A percentile compares a stretch with the other conserved stretches of the same genome.
Conservation (phyloP, 2,797 vertebrate genomes). For the Harpagifer antarcticus region DNA sequence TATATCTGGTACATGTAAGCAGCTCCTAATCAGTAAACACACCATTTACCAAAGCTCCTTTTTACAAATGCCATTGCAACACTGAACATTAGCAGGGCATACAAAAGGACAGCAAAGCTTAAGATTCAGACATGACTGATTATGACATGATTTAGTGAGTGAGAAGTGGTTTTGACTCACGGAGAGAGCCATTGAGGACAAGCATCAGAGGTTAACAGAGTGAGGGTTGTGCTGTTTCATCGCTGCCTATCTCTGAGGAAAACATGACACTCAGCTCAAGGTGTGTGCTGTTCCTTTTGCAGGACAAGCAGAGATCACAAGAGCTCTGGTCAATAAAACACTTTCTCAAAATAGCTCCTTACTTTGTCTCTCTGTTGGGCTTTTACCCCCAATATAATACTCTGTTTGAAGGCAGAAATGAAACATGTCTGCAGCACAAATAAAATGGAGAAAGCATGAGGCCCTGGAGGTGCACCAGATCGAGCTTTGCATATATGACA, state of each 20-base stretch:
- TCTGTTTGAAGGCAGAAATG: constrained; percentile 9
- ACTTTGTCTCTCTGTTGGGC: constrained; percentile 10
- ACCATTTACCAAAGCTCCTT: constrained; percentile 39
- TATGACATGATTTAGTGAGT: constrained; percentile 67
- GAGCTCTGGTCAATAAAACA: constrained; percentile 30
- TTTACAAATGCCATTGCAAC: constrained; percentile 43
- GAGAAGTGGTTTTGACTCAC: constrained; percentile 40
- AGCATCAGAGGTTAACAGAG: constrained; percentile 31
- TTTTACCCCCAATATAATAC: background rate
- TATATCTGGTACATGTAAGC: constrained; percentile 48
- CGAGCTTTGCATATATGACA: constrained; percentile 44
- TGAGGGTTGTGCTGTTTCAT: constrained; percentile 54
- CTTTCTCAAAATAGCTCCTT: background rate
- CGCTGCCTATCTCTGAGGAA: constrained; percentile 36
- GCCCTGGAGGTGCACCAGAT: constrained; percentile 39
- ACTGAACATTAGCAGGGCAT: constrained; percentile 36
- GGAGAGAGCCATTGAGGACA: constrained; percentile 29
- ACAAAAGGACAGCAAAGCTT: constrained; percentile 40
- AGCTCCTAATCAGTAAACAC: constrained; percentile 51
- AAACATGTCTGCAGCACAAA: constrained; percentile 15
- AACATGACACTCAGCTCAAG: constrained; percentile 32
- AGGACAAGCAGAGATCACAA: constrained; percentile 35
- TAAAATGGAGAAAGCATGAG: constrained; percentile 6
- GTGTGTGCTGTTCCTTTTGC: constrained; percentile 38
- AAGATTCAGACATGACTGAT: constrained; percentile 57